Percentiles rank a stretch among this genome's conserved stretches.
These are phyloP conservation scores for Fringilla coelebs DNA, from an alignment of 2,797 vertebrate genomes.

Conservation along the genomic window DNA sequence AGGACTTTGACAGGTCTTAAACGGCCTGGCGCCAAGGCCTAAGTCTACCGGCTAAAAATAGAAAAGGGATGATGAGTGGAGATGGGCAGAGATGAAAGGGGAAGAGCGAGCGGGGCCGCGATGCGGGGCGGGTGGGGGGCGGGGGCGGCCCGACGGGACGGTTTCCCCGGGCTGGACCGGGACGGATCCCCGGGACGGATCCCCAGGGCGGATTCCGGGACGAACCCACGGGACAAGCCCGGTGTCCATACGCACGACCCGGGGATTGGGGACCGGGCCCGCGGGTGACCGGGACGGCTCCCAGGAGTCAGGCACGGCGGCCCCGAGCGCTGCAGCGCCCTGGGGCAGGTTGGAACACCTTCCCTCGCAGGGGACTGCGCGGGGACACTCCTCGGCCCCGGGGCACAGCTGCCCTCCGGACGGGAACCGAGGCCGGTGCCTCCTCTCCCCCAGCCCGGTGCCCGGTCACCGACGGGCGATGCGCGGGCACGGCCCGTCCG, in stretches of 20 bases:
- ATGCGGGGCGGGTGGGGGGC: background rate
- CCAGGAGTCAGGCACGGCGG: background rate
- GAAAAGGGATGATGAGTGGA: conserved; percentile 85
- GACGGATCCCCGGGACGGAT: background rate
- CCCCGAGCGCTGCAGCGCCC: background rate
- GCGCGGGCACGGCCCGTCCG: accelerated
- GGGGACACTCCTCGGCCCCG: background rate
- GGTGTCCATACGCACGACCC: accelerated
- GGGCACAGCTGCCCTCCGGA: background rate
- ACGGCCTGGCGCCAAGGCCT: conserved; percentile 96
- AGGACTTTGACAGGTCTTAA: conserved; percentile 97
- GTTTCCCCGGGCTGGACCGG: background rate
- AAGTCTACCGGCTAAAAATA: conserved; percentile 92
- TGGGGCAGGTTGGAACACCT: background rate
- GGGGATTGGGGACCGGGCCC: background rate
- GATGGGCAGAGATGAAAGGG: conserved; percentile 81
- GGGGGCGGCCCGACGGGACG: background rate
- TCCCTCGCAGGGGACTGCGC: background rate
- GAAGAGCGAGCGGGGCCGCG: background rate
- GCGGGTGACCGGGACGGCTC: background rate
- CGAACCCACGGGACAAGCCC: background rate
- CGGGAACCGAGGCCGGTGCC: no score
- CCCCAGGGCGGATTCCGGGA: background rate
- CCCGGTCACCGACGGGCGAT: background rate
- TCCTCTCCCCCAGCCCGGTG: background rate